Percentiles rank a stretch among this genome's conserved stretches.
These are phyloP conservation scores for Empidonax alnorum DNA, from an alignment of 2,113 vertebrate genomes.

Conservation along the genomic window DNA sequence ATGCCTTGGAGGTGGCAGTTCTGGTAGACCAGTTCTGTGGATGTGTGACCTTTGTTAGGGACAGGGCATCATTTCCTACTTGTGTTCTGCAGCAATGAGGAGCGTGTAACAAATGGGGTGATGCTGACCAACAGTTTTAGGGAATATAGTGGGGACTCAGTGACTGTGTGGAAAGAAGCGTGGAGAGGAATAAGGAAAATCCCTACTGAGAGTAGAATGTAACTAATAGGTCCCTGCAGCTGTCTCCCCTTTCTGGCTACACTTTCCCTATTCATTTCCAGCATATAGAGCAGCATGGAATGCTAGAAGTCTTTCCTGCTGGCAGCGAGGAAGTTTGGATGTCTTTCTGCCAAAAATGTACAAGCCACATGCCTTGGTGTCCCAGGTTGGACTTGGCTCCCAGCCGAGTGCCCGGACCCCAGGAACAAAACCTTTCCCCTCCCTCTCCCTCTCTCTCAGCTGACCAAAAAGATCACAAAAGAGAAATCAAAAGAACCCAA, in stretches of 20 bases:
- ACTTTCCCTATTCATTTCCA: background rate
- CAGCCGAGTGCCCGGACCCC: no score
- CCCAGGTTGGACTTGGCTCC: background rate
- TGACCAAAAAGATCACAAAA: no score
- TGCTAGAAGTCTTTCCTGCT: background rate
- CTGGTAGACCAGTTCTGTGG: background rate
- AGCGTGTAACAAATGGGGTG: background rate
- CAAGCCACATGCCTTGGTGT: background rate
- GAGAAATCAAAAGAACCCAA: no score
- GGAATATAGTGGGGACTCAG: background rate
- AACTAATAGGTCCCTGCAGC: background rate
- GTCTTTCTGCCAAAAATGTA: background rate
- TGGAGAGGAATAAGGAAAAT: background rate
- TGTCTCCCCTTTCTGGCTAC: background rate
- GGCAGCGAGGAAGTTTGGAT: background rate
- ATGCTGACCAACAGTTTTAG: background rate
- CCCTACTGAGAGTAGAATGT: background rate
- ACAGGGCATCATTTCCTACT: background rate
- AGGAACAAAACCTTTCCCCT: no score
- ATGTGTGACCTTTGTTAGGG: background rate
- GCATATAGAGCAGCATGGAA: background rate
- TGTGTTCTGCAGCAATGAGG: background rate
- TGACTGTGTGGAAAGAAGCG: background rate
- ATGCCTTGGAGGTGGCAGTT: background rate
- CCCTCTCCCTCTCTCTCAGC: no score